phyloP scores from a whole-genome alignment of 2,888 invertebrate genomes.

The Mesodorylaimus sp. region DNA sequence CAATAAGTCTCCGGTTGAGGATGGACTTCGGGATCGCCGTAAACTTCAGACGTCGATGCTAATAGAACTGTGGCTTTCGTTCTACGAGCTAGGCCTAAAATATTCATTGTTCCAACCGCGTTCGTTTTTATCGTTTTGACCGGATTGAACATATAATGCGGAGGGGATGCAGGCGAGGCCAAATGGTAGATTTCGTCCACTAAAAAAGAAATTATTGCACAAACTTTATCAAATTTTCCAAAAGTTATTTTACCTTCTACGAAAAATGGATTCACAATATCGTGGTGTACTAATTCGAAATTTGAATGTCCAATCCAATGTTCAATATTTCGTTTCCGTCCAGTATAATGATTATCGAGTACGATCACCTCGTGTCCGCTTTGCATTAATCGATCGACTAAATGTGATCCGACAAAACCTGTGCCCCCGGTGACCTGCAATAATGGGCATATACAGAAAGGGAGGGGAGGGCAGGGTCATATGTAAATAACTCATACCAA shows the following conservation, averaged over 20 bases:
- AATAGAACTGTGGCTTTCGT: constrained; percentile 78
- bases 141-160: constrained; percentile 98
- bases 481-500: constrained; percentile 42
- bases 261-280: constrained; percentile 88
- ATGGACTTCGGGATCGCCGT: constrained; percentile 94
- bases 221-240: background rate
- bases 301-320: constrained; percentile 98
- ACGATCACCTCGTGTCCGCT: constrained; percentile 89
- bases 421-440: constrained; percentile 85
- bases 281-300: constrained; percentile 95
- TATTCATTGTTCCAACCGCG: constrained; percentile 54
- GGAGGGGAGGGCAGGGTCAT: background rate
- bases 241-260: constrained; percentile 52
- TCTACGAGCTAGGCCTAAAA: constrained; percentile 62
- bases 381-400: constrained; percentile 83
- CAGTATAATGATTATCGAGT: constrained; percentile 94
- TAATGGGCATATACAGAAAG: too few relatives aligned
- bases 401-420: constrained; percentile 95
- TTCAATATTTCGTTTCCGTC: constrained; percentile 83
- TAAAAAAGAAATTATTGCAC: constrained; percentile 23
- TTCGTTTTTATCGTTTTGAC: constrained; percentile 99
- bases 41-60: constrained; percentile 95
- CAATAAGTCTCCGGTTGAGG: constrained; percentile 94
- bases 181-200: constrained; percentile 75
- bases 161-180: constrained; percentile 95